Evolutionary conservation across 2,113 vertebrate species (phyloP), one percentile per base, ranked within the genome.

Genomic region (Stictonetta naevosa): DNA sequence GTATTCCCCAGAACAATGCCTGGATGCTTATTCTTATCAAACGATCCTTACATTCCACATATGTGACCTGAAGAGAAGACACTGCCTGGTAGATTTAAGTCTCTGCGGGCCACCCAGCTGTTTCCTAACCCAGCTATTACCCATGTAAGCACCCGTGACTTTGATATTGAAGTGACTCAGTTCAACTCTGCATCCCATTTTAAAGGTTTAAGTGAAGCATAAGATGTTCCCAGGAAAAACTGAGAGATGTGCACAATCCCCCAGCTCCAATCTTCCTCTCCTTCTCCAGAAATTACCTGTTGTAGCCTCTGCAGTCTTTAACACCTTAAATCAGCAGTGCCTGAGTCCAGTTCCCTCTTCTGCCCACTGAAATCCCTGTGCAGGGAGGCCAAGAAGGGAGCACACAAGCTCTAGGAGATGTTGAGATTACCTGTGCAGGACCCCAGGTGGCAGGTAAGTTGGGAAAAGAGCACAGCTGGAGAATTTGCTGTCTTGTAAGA

Each of bases 381-480:
- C 28, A 25, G 62, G 36, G n/a, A 66, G 3, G 4, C 23, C 8
- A 15, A 56, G 63, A 38, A 77, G 64, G 53, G 58, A 77, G 31
- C 33, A 48, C 0, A 0, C 8, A 28, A 0, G 1, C 33, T 52
- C 33, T 55, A 64, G 33, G 17, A 69, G 38, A 59, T 31, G 25
- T 56, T 53, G 72, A 86, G 60, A 66, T 91, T 36, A 67, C 26
- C 58, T 46, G 15, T 34, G 63, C 63, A 52, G 68, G 60, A 81
- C 17, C 17, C 4, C 66, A 79, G 40, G 62, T 34, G 40, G 31
- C 36, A 87, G 44, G 84, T 29, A 79, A 62, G n/a, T 38, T 38
- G 38, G 53, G 40, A 55, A 85, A 34, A 86, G 59, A 56, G 26
- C 83, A 78, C 42, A 81, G 20, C 42, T 93, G 80, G 38, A 82